Conservation (phyloP, 2,113 vertebrate genomes). For the Hypocryptadius cinnamomeus region DNA sequence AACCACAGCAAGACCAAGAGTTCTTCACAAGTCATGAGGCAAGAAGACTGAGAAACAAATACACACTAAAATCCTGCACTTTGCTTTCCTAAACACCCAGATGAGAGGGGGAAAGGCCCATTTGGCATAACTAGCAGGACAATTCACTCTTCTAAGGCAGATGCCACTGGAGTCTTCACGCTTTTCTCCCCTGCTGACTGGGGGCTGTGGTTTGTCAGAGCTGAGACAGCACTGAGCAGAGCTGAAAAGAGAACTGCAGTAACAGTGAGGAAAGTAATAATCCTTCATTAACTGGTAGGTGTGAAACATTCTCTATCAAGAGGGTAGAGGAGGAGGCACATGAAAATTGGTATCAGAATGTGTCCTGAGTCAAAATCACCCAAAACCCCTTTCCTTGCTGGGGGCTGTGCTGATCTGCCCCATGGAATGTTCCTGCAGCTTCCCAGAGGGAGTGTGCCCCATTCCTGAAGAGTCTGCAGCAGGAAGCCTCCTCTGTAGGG, state of each 20-base stretch:
- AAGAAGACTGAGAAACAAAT: neutral
- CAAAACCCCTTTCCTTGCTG: accelerated
- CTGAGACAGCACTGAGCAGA: neutral
- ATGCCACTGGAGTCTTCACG: accelerated
- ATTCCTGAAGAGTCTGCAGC: neutral
- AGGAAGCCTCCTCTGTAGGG: neutral
- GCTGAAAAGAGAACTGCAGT: neutral
- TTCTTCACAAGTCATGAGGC: neutral
- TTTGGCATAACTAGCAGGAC: neutral
- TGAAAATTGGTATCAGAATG: conserved; percentile 14
- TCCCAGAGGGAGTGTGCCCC: neutral
- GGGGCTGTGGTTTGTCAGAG: neutral
- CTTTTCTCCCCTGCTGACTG: neutral
- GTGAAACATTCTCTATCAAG: conserved; percentile 19
- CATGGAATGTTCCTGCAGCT: accelerated
- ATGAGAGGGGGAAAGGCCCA: neutral
- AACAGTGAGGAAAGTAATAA: neutral
- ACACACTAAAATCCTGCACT: neutral
- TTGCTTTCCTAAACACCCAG: neutral
- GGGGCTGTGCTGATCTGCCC: neutral
- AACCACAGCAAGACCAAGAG: neutral
- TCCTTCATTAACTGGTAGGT: conserved; percentile 40
- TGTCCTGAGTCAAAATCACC: neutral
- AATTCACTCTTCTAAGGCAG: neutral
- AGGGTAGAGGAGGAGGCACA: neutral